phyloP scores from a whole-genome alignment of 2,888 invertebrate species.

The Parnassius mnemosyne region DNA sequence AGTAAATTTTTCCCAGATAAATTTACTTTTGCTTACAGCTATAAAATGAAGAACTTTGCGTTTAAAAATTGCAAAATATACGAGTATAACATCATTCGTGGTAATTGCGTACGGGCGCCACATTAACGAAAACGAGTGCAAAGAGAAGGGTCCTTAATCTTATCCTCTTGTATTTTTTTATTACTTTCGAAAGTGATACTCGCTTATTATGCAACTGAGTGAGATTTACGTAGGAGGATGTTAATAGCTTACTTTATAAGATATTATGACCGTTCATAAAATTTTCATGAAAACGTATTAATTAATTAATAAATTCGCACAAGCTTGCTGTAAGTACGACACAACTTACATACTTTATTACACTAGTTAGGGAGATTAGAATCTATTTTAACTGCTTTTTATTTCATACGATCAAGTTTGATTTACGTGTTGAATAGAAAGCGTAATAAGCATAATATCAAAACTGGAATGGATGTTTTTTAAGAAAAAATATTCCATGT shows the following conservation, averaged over 20 bases:
- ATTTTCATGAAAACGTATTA: slow-evolving; percentile 14
- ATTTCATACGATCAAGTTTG: slow-evolving; percentile 17
- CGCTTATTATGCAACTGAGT: slow-evolving; percentile 48
- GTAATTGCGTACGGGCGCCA: slow-evolving; percentile 32
- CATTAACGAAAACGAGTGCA: slow-evolving; percentile 26
- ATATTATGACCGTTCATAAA: background rate
- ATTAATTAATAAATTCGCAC: slow-evolving; percentile 22
- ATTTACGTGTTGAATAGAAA: slow-evolving; percentile 16
- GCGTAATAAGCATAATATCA: slow-evolving; percentile 16
- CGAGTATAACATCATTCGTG: slow-evolving; percentile 31
- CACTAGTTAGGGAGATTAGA: slow-evolving; percentile 22
- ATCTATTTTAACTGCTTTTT: slow-evolving; percentile 20
- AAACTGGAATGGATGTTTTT: slow-evolving; percentile 26
- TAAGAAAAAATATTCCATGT: background rate
- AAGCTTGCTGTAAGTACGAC: slow-evolving; percentile 16
- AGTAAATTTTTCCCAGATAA: too few species aligned
- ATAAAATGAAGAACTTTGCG: too few species aligned
- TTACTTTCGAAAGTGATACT: slow-evolving; percentile 71
- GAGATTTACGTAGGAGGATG: slow-evolving; percentile 42
- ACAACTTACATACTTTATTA: slow-evolving; percentile 19
- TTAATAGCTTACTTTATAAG: background rate
- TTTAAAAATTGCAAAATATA: too few species aligned
- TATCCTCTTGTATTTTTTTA: slow-evolving; percentile 42
- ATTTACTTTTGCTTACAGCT: too few species aligned
- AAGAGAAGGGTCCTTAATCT: slow-evolving; percentile 39